Evolutionary conservation across 2,888 invertebrate species (phyloP).

Genomic region (Zelleria hepariella): DNA sequence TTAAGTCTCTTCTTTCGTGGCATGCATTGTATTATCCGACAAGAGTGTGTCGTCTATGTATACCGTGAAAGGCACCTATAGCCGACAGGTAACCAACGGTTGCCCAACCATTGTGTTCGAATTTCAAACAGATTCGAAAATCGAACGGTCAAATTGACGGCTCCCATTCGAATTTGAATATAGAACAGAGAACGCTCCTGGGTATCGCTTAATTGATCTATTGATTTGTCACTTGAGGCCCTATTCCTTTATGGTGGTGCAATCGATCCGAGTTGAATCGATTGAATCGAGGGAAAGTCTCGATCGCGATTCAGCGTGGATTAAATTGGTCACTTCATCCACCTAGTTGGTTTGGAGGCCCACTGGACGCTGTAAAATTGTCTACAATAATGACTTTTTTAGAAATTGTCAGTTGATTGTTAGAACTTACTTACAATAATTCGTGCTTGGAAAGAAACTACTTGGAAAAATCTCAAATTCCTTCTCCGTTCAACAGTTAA

Average conservation of each 20-base stretch:
- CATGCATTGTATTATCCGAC: neutral
- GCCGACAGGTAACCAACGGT: neutral
- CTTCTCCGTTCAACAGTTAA: too few species aligned
- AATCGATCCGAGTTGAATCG: neutral
- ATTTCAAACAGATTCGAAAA: neutral
- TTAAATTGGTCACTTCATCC: too few species aligned
- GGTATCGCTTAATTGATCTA: conserved; percentile 41
- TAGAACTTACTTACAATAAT: too few species aligned
- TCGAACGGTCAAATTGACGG: conserved; percentile 26
- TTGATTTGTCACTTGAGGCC: conserved; percentile 40
- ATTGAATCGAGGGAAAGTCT: neutral
- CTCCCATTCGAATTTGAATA: conserved; percentile 28
- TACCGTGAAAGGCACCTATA: neutral
- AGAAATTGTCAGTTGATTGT: too few species aligned
- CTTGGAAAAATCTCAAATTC: too few species aligned
- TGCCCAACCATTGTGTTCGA: neutral
- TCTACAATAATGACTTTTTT: too few species aligned
- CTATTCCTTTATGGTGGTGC: neutral
- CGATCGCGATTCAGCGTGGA: neutral
- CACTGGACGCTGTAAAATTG: too few species aligned
- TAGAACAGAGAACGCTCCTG: conserved; percentile 22
- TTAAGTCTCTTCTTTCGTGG: neutral
- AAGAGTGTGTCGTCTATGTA: neutral
- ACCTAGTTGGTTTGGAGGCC: too few species aligned
- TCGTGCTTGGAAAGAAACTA: too few species aligned